Conservation (phyloP, 2,113 vertebrate species). For the Xiphorhynchus elegans region DNA sequence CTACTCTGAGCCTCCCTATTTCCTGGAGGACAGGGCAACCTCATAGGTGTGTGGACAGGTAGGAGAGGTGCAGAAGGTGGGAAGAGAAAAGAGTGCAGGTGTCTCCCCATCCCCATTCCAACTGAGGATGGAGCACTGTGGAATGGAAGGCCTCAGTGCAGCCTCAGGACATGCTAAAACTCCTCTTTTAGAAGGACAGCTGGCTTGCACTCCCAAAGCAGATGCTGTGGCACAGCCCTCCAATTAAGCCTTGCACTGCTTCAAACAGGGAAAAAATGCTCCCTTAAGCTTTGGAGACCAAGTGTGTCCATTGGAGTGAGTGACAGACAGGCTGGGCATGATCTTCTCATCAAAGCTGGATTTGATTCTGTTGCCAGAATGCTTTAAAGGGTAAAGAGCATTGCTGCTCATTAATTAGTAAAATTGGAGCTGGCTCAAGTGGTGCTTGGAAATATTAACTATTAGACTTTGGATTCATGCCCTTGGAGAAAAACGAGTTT, state of each 20-base stretch:
- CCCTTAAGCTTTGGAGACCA: neutral
- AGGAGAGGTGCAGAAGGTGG: neutral
- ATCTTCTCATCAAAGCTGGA: neutral
- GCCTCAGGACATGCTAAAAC: neutral
- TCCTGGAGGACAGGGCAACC: neutral
- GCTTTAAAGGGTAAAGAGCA: neutral
- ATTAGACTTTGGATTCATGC: slow-evolving; percentile 13
- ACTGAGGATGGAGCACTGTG: neutral
- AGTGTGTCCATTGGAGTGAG: fast-evolving
- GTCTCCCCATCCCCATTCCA: neutral
- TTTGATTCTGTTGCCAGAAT: neutral
- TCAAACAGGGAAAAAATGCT: neutral
- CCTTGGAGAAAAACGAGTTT: neutral
- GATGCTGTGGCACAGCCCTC: neutral
- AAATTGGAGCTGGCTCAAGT: slow-evolving; percentile 39
- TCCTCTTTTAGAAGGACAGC: neutral
- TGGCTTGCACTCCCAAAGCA: neutral
- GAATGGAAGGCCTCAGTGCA: neutral
- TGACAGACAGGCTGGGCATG: neutral
- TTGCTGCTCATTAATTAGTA: slow-evolving; percentile 40
- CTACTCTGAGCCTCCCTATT: neutral
- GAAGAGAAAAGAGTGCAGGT: neutral
- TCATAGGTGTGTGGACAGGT: fast-evolving
- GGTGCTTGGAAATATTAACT: slow-evolving; percentile 23
- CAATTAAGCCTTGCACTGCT: neutral